These are phyloP conservation scores for Drosophila helvetica DNA, from an alignment of 2,888 invertebrate genomes.

Conservation along the genomic window DNA sequence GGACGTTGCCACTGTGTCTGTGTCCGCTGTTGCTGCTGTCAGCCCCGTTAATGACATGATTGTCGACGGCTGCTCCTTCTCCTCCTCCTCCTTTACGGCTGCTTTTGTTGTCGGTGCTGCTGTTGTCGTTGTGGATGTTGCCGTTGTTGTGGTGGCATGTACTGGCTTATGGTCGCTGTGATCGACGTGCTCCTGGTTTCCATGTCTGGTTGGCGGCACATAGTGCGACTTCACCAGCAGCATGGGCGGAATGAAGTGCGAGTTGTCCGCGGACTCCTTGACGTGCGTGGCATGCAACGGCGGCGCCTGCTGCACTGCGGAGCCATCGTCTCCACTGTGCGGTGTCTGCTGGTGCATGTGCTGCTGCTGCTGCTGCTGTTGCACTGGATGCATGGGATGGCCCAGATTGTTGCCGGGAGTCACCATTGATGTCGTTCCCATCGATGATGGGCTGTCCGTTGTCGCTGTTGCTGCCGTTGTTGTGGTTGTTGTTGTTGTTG, in stretches of 20 bases:
- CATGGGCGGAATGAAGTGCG: slow-evolving; percentile 84
- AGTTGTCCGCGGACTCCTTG: slow-evolving; percentile 81
- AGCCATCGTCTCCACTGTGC: too few species aligned
- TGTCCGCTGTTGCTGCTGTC: slow-evolving; percentile 30
- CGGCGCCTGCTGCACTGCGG: slow-evolving; percentile 9
- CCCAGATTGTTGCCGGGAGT: slow-evolving; percentile 57
- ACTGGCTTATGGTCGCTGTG: slow-evolving; percentile 36
- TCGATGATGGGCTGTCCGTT: neutral
- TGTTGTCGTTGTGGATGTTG: slow-evolving; percentile 33
- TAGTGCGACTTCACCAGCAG: slow-evolving; percentile 84
- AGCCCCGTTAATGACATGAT: slow-evolving; percentile 13
- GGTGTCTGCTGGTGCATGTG: slow-evolving; percentile 14
- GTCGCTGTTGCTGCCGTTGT: slow-evolving; percentile 14
- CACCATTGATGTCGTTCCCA: neutral
- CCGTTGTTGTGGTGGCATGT: slow-evolving; percentile 17
- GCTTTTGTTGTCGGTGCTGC: slow-evolving; percentile 21
- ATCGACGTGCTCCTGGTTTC: slow-evolving; percentile 52
- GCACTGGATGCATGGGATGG: slow-evolving; percentile 82
- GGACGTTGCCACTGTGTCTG: slow-evolving; percentile 13
- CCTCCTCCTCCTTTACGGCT: slow-evolving; percentile 16
- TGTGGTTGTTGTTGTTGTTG: neutral
- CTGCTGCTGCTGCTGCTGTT: slow-evolving; percentile 66
- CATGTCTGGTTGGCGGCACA: slow-evolving; percentile 80
- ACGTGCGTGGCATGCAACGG: slow-evolving; percentile 70
- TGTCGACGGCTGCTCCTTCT: slow-evolving; percentile 24